These are phyloP conservation scores for Trachops cirrhosus DNA, from an alignment of 2,797 vertebrate genomes.

Conservation along the genomic window DNA sequence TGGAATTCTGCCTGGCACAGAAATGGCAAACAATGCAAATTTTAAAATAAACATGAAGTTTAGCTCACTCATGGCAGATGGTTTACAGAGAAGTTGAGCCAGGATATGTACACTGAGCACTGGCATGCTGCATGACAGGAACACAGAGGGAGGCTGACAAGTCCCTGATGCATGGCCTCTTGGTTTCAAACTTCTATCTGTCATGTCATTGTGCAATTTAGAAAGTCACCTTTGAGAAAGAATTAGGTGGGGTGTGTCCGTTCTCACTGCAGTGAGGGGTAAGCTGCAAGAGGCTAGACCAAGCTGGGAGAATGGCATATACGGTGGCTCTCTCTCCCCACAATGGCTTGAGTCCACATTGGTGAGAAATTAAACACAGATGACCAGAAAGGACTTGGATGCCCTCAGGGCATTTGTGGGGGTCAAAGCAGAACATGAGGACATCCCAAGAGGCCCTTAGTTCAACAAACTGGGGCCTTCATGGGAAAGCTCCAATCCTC, in stretches of 20 bases:
- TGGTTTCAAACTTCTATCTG: fast-evolving
- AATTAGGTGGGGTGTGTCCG: no score
- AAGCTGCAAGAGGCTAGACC: no score
- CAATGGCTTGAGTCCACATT: fast-evolving
- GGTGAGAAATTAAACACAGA: no score
- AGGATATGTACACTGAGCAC: fast-evolving
- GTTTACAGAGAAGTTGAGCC: background rate
- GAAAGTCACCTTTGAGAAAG: background rate
- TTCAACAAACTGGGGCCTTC: fast-evolving
- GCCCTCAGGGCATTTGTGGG: background rate
- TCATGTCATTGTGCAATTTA: no score
- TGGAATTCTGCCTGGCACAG: background rate
- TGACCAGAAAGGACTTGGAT: background rate
- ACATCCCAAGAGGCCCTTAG: fast-evolving
- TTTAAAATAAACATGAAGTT: background rate
- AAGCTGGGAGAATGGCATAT: fast-evolving
- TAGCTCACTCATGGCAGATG: background rate
- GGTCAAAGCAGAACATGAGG: background rate
- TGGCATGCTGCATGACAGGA: fast-evolving
- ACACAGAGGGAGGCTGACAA: fast-evolving
- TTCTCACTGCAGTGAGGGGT: background rate
- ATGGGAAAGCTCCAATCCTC: no score
- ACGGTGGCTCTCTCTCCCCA: fast-evolving
- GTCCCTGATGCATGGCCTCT: fast-evolving
- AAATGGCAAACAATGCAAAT: background rate